Evolutionary conservation across 1,140 invertebrate genomes (phyloP), one percentile per base, ranked within the genome.

Genomic region (Megathymus violae): DNA sequence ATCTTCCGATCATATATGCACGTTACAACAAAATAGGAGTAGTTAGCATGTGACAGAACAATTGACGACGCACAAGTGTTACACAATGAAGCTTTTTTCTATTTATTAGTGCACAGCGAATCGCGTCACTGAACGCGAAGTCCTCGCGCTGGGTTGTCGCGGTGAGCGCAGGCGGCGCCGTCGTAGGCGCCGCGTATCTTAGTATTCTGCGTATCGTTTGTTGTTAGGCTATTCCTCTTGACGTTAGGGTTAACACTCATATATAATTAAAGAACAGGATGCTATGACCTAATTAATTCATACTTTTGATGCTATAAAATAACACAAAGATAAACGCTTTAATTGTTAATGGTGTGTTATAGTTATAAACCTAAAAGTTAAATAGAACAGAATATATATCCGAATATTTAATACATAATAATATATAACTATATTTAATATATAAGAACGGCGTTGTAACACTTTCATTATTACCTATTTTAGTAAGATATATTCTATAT

Each of bases 141-240:
- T 52, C 50, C 50, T 14, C 47, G 64, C 43, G 59, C 31, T 25
- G 27, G 43, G 64, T 41, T 66, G 36, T 52, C 52, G 58, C 50
- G 60, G 43, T 51, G 43, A 60, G 44, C 50, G 47, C 38, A 22
- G 9, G 2, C 59, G 78, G 78, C 76, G 76, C 74, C 76, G 51
- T 67, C 69, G 69, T 68, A 51, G 74, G 78, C 77, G 81, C 79
- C 77, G 71, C 62, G 66, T 71, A 65, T 83, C 76, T 84, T 80
- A 71, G 65, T 75, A 80, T 81, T 83, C 75, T 69, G 71, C 72
- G 71, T 76, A 82, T 81, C 72, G 72, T 64, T 63, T 67, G 67
- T 73, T 76, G 69, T 75, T 71, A 65, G 52, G 68, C 70, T 74
- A 64, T 77, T 76, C 60, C 62, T 70, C 70, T 75, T 71, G 56